Evolutionary conservation across 1,140 invertebrate species (phyloP), one percentile per base, ranked within the genome.

Genomic region (Phortica variegata): DNA sequence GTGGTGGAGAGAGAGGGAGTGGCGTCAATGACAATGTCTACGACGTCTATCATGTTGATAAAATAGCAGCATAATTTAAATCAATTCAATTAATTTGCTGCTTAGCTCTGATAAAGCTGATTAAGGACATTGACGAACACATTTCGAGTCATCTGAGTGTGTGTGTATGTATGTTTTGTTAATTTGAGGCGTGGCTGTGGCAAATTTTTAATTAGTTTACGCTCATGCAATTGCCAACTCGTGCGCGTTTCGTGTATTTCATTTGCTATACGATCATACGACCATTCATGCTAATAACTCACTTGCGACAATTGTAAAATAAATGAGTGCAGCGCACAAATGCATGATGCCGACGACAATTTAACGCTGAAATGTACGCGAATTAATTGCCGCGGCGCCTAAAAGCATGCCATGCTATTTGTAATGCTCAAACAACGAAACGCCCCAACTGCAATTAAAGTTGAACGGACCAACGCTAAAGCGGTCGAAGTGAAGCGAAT

Each of bases 11-110:
- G n/a, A n/a, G n/a, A n/a, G n/a, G n/a, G n/a, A n/a, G n/a, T n/a
- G n/a, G n/a, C n/a, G n/a, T n/a, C n/a, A n/a, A n/a, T n/a, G n/a
- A n/a, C n/a, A n/a, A n/a, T n/a, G n/a, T n/a, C n/a, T n/a, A n/a
- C n/a, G n/a, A n/a, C n/a, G n/a, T n/a, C n/a, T n/a, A n/a, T n/a
- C n/a, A n/a, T n/a, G n/a, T n/a, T n/a, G n/a, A n/a, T n/a, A n/a
- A n/a, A n/a, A n/a, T n/a, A n/a, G n/a, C n/a, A n/a, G 23, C 10
- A 38, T 18, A 38, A 38, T 38, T 38, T 12, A 12, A 38, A 18
- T 18, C 9, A 31, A 52, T 52, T 38, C 6, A 34, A 34, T 34
- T 34, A 9, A 34, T 34, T 4, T 13, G 32, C n/a, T 34, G 32
- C 9, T 34, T 34, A 8, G 9, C 32, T 6, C 23, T 26, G n/a